Conservation (phyloP, 2,797 vertebrate genomes). For the Myotis daubentonii region DNA sequence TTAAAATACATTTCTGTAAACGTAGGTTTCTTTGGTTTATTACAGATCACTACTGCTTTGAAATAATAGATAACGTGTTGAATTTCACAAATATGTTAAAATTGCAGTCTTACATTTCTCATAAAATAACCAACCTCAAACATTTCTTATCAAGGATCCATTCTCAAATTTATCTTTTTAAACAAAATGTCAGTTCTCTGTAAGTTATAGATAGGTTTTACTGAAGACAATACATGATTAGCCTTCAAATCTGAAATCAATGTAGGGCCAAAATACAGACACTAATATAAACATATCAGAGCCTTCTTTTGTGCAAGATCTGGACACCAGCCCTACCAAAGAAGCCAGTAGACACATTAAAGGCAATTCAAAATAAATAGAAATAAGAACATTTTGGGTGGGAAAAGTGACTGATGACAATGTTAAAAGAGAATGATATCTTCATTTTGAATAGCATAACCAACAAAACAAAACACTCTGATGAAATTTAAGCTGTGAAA, state of each 20-base stretch:
- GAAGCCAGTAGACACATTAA: constrained; percentile 29
- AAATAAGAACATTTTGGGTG: constrained; percentile 30
- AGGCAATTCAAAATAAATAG: constrained; percentile 44
- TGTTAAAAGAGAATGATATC: constrained; percentile 54
- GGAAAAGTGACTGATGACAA: constrained; percentile 12
- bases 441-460: constrained; percentile 52
- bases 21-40: constrained; percentile 13
- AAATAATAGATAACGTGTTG: constrained; percentile 21
- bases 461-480: constrained; percentile 46
- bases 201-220: constrained; percentile 16
- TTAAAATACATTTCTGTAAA: constrained; percentile 49
- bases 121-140: background rate
- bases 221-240: constrained; percentile 30
- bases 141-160: background rate
- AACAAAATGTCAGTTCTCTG: constrained; percentile 39
- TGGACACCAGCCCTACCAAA: constrained; percentile 13
- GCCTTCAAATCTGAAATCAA: constrained; percentile 49
- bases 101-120: constrained; percentile 3
- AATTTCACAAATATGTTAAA: constrained; percentile 55
- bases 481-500: constrained; percentile 64
- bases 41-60: constrained; percentile 40
- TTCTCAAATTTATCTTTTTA: background rate
- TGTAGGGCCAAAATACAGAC: constrained; percentile 24
- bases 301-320: constrained; percentile 13
- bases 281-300: constrained; percentile 1